A percentile compares a stretch with the other conserved stretches of the same genome.
phyloP scores from a whole-genome alignment of 2,888 invertebrate genomes.

The Ennomos quercinarius region DNA sequence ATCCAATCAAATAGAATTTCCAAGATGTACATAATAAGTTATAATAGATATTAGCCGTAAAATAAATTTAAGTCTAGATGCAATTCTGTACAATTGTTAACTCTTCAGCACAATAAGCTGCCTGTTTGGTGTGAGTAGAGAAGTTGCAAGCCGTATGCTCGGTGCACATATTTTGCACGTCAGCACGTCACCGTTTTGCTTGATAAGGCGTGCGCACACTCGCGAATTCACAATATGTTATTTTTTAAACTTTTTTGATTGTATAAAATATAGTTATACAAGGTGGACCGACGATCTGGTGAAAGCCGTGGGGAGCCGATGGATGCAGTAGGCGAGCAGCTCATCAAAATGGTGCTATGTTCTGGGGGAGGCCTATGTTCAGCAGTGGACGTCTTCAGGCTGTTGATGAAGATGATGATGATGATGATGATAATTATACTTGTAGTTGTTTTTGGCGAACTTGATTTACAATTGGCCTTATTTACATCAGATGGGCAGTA shows the following conservation, averaged over 20 bases:
- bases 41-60: background rate
- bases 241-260: background rate
- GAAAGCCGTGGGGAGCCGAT: too few relatives aligned
- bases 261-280: too few relatives aligned
- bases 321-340: too few relatives aligned
- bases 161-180: slow-evolving; percentile 55
- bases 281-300: too few relatives aligned
- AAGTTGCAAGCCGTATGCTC: slow-evolving; percentile 55
- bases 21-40: too few relatives aligned
- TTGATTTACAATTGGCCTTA: background rate
- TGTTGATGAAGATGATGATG: too few relatives aligned
- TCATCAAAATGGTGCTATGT: too few relatives aligned
- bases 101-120: slow-evolving; percentile 45
- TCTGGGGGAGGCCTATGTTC: too few relatives aligned
- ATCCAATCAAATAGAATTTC: too few relatives aligned
- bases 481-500: too few relatives aligned
- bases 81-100: slow-evolving; percentile 8
- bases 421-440: too few relatives aligned
- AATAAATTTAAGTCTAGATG: background rate
- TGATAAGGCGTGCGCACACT: slow-evolving; percentile 41
- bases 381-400: too few relatives aligned
- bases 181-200: slow-evolving; percentile 34
- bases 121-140: slow-evolving; percentile 48
- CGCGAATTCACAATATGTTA: slow-evolving; percentile 5
- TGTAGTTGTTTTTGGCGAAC: background rate